phyloP scores from a whole-genome alignment of 2,888 invertebrate genomes.

The Dastarcus helophoroides region DNA sequence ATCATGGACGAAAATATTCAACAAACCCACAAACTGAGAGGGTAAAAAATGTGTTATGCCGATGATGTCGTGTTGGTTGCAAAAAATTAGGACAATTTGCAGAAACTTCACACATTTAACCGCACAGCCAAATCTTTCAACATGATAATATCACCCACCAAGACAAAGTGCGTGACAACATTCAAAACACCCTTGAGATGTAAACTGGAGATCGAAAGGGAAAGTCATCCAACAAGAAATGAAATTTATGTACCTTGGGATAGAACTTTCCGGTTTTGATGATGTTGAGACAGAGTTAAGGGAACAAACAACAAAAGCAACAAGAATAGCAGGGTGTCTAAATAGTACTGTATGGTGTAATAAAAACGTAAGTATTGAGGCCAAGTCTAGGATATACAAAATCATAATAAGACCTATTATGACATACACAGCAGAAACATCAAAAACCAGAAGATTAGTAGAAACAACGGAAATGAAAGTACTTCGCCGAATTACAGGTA shows the following conservation, averaged over 20 bases:
- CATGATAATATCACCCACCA: conserved; percentile 4
- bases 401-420: conserved; percentile 4
- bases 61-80: no score
- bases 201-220: conserved; percentile 2
- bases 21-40: no score
- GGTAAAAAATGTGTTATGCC: no score
- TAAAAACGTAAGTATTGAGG: conserved; percentile 2
- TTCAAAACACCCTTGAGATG: conserved; percentile 3
- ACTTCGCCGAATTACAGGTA: no score
- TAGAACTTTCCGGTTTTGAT: conserved; percentile 3
- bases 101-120: conserved; percentile 1
- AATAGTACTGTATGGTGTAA: no score
- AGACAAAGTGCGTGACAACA: conserved; percentile 4
- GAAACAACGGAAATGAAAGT: no score
- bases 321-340: conserved; percentile 4
- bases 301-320: conserved; percentile 3
- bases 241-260: conserved; percentile 2
- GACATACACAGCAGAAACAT: conserved; percentile 1
- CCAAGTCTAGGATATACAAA: conserved; percentile 4
- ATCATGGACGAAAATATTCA: conserved; percentile 3
- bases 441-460: conserved; percentile 2
- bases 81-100: conserved; percentile 2
- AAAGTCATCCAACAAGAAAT: no score
- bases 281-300: conserved; percentile 4
- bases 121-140: conserved; percentile 4